Percentiles rank a stretch among this genome's conserved stretches.
These are phyloP conservation scores for Euura saliciscinereae DNA, from an alignment of 1,140 invertebrate genomes.

Conservation along the genomic window DNA sequence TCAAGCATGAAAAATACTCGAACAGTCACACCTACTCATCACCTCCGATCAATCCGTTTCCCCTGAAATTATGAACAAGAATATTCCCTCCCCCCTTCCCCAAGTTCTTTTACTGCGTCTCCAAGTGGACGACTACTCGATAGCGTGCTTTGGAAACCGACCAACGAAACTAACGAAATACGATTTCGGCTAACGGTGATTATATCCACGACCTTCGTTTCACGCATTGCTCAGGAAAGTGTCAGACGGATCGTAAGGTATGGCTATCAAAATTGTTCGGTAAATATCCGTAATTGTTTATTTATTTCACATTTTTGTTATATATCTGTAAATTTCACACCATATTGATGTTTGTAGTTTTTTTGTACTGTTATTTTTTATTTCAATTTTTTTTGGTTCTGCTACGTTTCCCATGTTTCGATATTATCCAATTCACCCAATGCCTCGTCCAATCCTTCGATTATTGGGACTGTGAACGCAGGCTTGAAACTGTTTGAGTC, in stretches of 20 bases:
- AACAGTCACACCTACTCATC: conserved; percentile 5
- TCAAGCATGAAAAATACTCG: conserved; percentile 35
- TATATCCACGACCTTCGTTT: background rate
- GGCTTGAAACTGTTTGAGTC: background rate
- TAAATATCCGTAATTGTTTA: background rate
- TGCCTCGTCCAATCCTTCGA: background rate
- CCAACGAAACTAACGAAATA: background rate
- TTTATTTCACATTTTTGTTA: background rate
- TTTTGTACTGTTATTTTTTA: background rate
- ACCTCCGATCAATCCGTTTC: background rate
- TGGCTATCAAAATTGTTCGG: background rate
- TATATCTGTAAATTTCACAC: background rate
- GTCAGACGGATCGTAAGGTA: background rate
- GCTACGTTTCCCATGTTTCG: background rate
- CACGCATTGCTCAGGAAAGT: background rate
- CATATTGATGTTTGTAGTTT: background rate
- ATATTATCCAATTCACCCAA: background rate
- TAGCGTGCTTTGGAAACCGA: background rate
- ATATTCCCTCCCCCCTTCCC: background rate
- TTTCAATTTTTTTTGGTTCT: background rate
- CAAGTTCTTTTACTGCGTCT: background rate
- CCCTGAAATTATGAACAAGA: background rate
- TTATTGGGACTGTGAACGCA: background rate
- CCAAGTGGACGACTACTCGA: background rate
- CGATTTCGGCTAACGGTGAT: background rate